Percentiles rank a stretch among this genome's conserved stretches.
These are phyloP conservation scores for Dinoponera quadriceps DNA, from an alignment of 1,140 invertebrate genomes.

Conservation along the genomic window DNA sequence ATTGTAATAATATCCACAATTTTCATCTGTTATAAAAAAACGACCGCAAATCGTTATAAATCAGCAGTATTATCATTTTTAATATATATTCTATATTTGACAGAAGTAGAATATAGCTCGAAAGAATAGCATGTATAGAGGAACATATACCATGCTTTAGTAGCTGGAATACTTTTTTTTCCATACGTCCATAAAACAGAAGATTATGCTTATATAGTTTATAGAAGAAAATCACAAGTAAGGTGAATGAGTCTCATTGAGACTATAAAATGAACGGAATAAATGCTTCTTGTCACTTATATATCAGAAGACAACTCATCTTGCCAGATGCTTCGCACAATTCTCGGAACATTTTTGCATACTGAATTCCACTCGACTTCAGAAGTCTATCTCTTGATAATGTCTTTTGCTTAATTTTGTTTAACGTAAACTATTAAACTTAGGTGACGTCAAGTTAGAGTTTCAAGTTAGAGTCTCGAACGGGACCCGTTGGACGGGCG, in stretches of 20 bases:
- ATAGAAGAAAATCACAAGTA: slow-evolving; percentile 5
- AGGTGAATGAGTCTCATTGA: neutral
- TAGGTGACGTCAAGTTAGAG: neutral
- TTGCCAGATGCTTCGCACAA: neutral
- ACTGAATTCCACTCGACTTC: neutral
- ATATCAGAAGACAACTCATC: slow-evolving; percentile 5
- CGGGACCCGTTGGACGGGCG: neutral
- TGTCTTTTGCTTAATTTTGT: neutral
- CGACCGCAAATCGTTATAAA: neutral
- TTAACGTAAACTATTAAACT: neutral
- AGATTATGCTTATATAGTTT: slow-evolving; percentile 12
- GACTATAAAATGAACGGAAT: slow-evolving; percentile 32
- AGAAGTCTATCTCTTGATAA: neutral
- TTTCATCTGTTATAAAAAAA: neutral
- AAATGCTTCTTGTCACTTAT: slow-evolving; percentile 11
- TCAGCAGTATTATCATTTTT: neutral
- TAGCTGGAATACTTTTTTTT: slow-evolving; percentile 16
- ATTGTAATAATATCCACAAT: neutral
- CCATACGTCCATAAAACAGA: slow-evolving; percentile 1
- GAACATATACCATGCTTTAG: neutral
- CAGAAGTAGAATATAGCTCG: neutral
- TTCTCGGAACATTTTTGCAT: slow-evolving; percentile 2
- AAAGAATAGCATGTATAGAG: neutral
- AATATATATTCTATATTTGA: neutral
- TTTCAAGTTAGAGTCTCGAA: neutral